Percentiles rank a stretch among this genome's conserved stretches.
These are phyloP conservation scores for Subacronicta megacephala DNA, from an alignment of 2,888 invertebrate species.

Conservation along the genomic window DNA sequence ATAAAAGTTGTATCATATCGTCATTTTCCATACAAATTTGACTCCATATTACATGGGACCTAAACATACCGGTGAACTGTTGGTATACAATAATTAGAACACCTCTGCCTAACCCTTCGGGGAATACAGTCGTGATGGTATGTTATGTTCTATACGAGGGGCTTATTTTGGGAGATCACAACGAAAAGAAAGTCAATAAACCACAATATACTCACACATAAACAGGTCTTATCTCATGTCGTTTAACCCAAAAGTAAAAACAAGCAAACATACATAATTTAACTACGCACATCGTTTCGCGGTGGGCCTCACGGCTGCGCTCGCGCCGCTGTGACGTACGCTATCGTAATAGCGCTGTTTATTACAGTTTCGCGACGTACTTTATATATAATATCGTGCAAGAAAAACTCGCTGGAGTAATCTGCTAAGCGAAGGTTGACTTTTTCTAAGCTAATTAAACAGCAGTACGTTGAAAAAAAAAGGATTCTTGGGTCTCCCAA, in stretches of 20 bases:
- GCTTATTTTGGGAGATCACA: too few relatives aligned
- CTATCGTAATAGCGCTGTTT: constrained; percentile 37
- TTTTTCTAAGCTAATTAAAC: too few relatives aligned
- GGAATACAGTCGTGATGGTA: too few relatives aligned
- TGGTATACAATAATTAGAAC: too few relatives aligned
- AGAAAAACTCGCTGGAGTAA: background rate
- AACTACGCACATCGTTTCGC: constrained; percentile 29
- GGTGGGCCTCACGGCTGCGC: constrained; percentile 40
- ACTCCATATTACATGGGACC: too few relatives aligned
- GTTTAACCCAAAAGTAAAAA: constrained; percentile 8
- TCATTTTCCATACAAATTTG: too few relatives aligned
- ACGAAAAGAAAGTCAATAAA: background rate
- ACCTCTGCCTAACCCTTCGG: too few relatives aligned
- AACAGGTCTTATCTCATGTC: constrained; percentile 2
- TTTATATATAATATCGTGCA: constrained; percentile 3
- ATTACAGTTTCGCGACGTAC: constrained; percentile 27
- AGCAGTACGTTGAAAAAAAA: too few relatives aligned
- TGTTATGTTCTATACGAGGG: too few relatives aligned
- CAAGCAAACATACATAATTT: constrained; percentile 11
- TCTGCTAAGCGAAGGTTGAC: background rate
- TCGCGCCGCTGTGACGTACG: constrained; percentile 31
- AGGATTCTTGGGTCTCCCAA: too few relatives aligned
- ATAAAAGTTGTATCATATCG: too few relatives aligned
- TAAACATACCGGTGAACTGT: too few relatives aligned
- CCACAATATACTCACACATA: background rate